Percentiles rank a stretch among this genome's conserved stretches.
phyloP scores from a whole-genome alignment of 1,140 invertebrate genomes.

The Bathynomus jamesi region DNA sequence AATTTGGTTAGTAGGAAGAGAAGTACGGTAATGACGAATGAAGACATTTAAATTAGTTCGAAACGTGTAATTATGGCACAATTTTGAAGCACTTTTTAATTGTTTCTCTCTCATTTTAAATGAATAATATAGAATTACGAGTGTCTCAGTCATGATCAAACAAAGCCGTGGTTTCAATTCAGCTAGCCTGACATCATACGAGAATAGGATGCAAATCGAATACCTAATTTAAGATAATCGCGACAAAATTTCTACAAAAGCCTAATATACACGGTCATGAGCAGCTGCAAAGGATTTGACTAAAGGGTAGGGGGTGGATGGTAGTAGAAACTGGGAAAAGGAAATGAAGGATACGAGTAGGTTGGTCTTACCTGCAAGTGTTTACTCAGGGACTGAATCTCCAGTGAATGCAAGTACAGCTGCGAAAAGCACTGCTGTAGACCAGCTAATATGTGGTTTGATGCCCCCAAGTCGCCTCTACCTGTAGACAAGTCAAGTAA shows the following conservation, averaged over 20 bases:
- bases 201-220: too few species aligned
- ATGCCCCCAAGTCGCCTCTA: neutral
- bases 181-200: too few species aligned
- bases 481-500: neutral
- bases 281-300: too few species aligned
- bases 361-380: constrained; percentile 35
- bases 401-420: constrained; percentile 33
- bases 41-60: too few species aligned
- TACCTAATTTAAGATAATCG: too few species aligned
- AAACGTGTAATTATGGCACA: too few species aligned
- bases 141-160: neutral
- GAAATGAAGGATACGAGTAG: neutral
- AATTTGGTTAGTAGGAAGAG: neutral
- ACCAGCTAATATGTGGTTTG: constrained; percentile 21
- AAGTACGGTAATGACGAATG: too few species aligned
- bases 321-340: neutral
- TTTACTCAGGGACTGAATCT: constrained; percentile 36
- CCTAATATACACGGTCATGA: too few species aligned
- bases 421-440: constrained; percentile 35
- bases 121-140: neutral
- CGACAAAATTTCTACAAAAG: too few species aligned
- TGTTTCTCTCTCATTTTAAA: too few species aligned
- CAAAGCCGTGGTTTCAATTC: too few species aligned
- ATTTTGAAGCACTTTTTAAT: neutral
- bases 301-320: neutral